Conservation (phyloP, 2,113 vertebrate species). For the Microcebus tavaratra region DNA sequence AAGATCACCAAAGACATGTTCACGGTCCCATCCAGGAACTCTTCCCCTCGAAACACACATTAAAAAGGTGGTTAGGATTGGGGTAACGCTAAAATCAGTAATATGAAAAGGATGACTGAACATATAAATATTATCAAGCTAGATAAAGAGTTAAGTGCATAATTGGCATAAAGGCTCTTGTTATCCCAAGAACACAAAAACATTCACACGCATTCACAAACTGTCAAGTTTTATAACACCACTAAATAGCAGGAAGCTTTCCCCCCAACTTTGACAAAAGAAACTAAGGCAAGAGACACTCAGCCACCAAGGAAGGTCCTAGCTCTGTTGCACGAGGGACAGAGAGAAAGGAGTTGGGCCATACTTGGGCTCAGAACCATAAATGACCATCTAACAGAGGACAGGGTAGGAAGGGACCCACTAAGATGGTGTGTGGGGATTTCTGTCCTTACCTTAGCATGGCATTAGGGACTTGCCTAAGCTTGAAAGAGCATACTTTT, state of each 20-base stretch:
- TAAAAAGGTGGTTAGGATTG: neutral
- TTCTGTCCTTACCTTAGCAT: neutral
- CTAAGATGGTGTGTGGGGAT: neutral
- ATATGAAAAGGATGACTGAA: neutral
- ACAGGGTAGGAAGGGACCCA: neutral
- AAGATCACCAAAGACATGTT: neutral
- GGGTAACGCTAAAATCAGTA: slow-evolving; percentile 13
- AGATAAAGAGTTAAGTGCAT: slow-evolving; percentile 52
- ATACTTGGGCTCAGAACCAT: neutral
- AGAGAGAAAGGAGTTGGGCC: neutral
- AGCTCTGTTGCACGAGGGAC: neutral
- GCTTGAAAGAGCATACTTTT: neutral
- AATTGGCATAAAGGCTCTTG: slow-evolving; percentile 24
- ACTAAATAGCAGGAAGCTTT: neutral
- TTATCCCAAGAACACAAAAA: neutral
- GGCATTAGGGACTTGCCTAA: neutral
- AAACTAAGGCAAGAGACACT: slow-evolving; percentile 56
- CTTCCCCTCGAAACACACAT: neutral
- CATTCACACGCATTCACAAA: slow-evolving; percentile 15
- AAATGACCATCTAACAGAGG: neutral
- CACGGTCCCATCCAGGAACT: neutral
- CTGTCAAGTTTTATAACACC: neutral
- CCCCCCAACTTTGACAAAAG: slow-evolving; percentile 18
- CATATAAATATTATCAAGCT: neutral
- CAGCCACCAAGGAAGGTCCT: neutral